Evolutionary conservation across 2,888 invertebrate genomes (phyloP), one percentile per base, ranked within the genome.

Genomic region (Lissonota sp.): DNA sequence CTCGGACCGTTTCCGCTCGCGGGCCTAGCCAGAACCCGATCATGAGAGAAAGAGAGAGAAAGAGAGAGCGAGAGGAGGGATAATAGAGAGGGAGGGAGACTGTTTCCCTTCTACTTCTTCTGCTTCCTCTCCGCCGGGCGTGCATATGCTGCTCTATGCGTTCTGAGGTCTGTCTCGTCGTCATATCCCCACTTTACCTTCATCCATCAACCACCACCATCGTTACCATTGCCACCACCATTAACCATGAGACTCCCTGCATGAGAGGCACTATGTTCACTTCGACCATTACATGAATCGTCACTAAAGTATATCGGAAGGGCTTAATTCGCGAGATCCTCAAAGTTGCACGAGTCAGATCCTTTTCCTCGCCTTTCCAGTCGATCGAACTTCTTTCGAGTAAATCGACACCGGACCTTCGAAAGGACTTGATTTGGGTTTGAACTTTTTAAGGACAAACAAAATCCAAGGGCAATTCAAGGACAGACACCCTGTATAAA

Each of bases 1-100:
- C 88, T 87, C 89, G 87, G 85, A 86, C 88, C 92, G 92, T 91
- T 92, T 92, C 92, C 92, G 92, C 91, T 91, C 87, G 86, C 85
- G 88, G 87, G 91, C 88, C 87, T 66, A 77, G 76, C 81, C 75
- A 60, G 67, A 63, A 62, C 71, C 73, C 79, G 82, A 77, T 63
- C 72, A 74, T 60, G 81, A 39, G 67, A 55, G 75, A 57, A 63
- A 72, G 79, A 73, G 57, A 67, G 64, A 74, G 51, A 67, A 60
- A 67, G 63, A 71, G 14, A 4, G 14, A 74, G 78, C 39, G 26
- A 42, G 75, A 42, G 55, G 37, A n/a, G 6, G 37, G 44, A 44
- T 8, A 49, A 46, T 46, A 46, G 63, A 57, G 69, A 8, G 63
- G 37, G 58, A 26, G 14, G 5, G 40, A 49, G 60, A 60, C 49